Evolutionary conservation across 2,113 vertebrate genomes (phyloP).

Genomic region (Sinosuthora webbiana): DNA sequence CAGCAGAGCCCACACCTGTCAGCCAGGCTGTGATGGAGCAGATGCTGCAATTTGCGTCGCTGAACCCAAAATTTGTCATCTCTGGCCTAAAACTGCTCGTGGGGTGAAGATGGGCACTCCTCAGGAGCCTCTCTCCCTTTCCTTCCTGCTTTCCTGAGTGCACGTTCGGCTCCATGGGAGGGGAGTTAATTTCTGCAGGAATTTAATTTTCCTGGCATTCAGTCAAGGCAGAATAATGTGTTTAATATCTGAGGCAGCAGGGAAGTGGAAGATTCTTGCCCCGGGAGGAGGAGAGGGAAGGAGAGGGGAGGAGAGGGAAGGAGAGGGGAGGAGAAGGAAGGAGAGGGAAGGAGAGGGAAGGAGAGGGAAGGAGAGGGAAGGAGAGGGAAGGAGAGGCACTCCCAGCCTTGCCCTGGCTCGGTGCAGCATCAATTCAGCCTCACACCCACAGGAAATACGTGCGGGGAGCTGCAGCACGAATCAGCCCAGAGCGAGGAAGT

Average conservation of each 20-base stretch:
- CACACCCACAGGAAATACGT: neutral
- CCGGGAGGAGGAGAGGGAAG: neutral
- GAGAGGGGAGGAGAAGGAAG: too few relatives aligned
- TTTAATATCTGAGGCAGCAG: slow-evolving; percentile 68
- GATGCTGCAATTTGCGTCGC: slow-evolving; percentile 76
- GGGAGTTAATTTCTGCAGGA: neutral
- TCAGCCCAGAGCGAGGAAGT: neutral
- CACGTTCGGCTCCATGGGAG: neutral
- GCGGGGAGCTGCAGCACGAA: slow-evolving; percentile 10
- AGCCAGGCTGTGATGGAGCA: slow-evolving; percentile 75
- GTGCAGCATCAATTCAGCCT: neutral
- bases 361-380: too few relatives aligned
- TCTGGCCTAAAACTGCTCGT: slow-evolving; percentile 47
- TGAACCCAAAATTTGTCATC: slow-evolving; percentile 64
- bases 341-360: too few relatives aligned
- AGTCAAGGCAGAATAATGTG: slow-evolving; percentile 73
- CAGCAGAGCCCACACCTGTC: slow-evolving; percentile 72
- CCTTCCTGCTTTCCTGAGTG: neutral
- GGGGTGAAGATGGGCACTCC: slow-evolving; percentile 30
- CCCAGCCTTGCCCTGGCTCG: neutral
- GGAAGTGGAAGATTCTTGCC: slow-evolving; percentile 59
- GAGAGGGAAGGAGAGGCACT: too few relatives aligned
- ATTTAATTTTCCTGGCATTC: slow-evolving; percentile 61
- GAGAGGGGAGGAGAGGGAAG: slow-evolving; percentile 4
- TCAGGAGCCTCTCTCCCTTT: neutral